These are phyloP conservation scores for Lepeophtheirus salmonis DNA, from an alignment of 1,140 invertebrate genomes.

Conservation along the genomic window DNA sequence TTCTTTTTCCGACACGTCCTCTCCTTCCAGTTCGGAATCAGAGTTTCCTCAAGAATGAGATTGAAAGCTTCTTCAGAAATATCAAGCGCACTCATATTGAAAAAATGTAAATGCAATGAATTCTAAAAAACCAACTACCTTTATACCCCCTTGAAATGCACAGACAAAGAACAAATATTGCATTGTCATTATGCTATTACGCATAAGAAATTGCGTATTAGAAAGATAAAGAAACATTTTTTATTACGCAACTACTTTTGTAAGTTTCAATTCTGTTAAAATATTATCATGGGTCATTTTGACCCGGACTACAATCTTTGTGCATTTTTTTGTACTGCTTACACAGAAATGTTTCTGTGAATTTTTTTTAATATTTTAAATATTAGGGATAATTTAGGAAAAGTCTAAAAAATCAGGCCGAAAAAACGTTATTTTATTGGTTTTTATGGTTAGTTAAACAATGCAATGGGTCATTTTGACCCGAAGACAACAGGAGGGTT, in stretches of 20 bases:
- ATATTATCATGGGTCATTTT: background rate
- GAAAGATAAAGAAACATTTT: background rate
- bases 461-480: background rate
- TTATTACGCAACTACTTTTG: background rate
- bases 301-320: background rate
- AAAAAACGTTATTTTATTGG: background rate
- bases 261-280: constrained; percentile 1
- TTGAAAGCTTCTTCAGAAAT: background rate
- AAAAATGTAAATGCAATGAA: background rate
- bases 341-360: background rate
- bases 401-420: background rate
- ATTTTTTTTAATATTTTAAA: background rate
- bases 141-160: background rate
- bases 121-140: background rate
- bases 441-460: background rate
- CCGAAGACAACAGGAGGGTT: background rate
- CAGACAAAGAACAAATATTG: background rate
- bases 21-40: background rate
- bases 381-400: background rate
- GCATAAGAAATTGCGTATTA: background rate
- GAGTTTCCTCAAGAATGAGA: background rate
- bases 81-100: background rate
- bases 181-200: background rate
- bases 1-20: background rate
- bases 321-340: background rate